A percentile compares a stretch with the other conserved stretches of the same genome.
phyloP scores from a whole-genome alignment of 2,888 invertebrate species.

The Scrobipalpa costella region DNA sequence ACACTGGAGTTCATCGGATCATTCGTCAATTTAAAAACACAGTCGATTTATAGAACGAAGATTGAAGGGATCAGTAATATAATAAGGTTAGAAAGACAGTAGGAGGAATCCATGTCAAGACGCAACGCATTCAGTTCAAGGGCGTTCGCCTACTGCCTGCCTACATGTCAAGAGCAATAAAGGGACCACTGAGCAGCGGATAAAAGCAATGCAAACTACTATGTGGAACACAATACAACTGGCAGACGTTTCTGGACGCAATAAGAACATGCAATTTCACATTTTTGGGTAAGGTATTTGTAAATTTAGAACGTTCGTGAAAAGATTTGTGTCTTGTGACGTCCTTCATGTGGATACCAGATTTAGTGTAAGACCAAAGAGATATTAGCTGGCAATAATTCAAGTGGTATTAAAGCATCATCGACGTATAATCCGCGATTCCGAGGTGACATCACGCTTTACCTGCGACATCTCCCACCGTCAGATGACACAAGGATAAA shows the following conservation, averaged over 20 bases:
- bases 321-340: too few species aligned
- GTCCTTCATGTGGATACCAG: neutral
- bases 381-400: neutral
- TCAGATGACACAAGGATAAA: neutral
- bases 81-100: constrained; percentile 5
- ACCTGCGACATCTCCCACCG: neutral
- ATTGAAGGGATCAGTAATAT: neutral
- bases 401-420: neutral
- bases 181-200: constrained; percentile 32
- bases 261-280: neutral
- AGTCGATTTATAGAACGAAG: neutral
- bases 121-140: constrained; percentile 48
- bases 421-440: constrained; percentile 10
- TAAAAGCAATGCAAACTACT: neutral
- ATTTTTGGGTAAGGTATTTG: too few species aligned
- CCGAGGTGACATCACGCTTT: constrained; percentile 15
- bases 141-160: constrained; percentile 38
- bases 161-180: constrained; percentile 44
- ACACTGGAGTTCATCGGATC: too few species aligned
- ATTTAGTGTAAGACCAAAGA: neutral
- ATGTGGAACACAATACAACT: neutral
- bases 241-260: neutral
- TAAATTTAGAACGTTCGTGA: too few species aligned
- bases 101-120: constrained; percentile 44
- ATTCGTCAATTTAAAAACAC: too few species aligned